Percentiles rank a stretch among this genome's conserved stretches.
Evolutionary conservation across 2,113 vertebrate genomes (phyloP).

Genomic region (Osmerus mordax): DNA sequence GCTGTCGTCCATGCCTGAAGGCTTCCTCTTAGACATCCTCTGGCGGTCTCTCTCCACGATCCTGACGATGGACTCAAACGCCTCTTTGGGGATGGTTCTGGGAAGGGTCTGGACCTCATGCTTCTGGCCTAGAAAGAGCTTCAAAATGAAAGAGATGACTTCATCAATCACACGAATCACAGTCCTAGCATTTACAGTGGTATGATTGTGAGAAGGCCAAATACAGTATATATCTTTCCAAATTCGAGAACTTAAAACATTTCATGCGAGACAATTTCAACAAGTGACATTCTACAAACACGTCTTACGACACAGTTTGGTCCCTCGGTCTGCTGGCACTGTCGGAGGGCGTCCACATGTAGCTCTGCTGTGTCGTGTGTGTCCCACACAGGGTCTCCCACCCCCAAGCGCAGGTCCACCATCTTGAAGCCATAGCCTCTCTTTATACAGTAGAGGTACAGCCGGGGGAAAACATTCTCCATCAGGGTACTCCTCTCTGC

Average conservation of each 20-base stretch:
- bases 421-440: slow-evolving; percentile 63
- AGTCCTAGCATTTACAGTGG: background rate
- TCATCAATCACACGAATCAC: background rate
- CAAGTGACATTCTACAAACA: background rate
- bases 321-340: slow-evolving; percentile 52
- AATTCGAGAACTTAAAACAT: background rate
- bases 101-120: slow-evolving; percentile 54
- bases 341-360: slow-evolving; percentile 53
- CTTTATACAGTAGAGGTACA: slow-evolving; percentile 62
- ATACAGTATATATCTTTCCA: background rate
- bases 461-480: slow-evolving; percentile 56
- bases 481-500: slow-evolving; percentile 60
- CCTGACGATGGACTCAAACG: slow-evolving; percentile 56
- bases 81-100: slow-evolving; percentile 50
- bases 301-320: slow-evolving; percentile 58
- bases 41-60: slow-evolving; percentile 39
- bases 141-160: background rate
- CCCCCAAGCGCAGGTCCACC: slow-evolving; percentile 57
- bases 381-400: slow-evolving; percentile 54
- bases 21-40: slow-evolving; percentile 41
- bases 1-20: background rate
- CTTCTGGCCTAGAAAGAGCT: slow-evolving; percentile 64
- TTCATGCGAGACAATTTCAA: background rate
- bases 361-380: slow-evolving; percentile 38
- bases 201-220: background rate